These are phyloP conservation scores for Atlantisia rogersi DNA, from an alignment of 2,113 vertebrate species.

Conservation along the genomic window DNA sequence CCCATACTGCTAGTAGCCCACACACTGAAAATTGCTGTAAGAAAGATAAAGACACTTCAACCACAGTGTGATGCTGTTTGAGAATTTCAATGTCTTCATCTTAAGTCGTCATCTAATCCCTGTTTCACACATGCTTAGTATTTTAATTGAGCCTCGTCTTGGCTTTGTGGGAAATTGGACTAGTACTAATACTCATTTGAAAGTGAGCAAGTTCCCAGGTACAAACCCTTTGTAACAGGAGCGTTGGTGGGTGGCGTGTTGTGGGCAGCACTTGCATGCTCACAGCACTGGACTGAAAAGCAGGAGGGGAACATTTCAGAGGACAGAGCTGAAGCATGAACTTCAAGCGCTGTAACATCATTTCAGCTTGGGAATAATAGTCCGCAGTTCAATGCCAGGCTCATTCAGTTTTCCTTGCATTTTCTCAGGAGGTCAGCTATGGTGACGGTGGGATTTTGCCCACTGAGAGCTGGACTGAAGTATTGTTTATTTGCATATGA, in stretches of 20 bases:
- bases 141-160: background rate
- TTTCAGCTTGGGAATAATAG: background rate
- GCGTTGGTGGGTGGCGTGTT: fast-evolving
- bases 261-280: background rate
- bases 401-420: background rate
- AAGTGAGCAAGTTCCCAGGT: background rate
- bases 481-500: background rate
- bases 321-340: background rate
- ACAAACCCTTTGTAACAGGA: background rate
- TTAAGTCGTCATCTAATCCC: background rate
- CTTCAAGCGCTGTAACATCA: background rate
- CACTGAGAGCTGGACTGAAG: background rate
- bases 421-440: background rate
- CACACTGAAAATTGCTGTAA: background rate
- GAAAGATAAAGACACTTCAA: background rate
- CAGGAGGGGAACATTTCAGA: background rate
- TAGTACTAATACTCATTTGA: background rate
- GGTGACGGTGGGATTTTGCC: background rate
- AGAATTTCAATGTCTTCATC: background rate
- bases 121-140: fast-evolving
- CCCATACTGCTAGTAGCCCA: background rate
- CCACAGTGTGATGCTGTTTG: background rate
- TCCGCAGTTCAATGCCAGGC: background rate
- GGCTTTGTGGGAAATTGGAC: fast-evolving
- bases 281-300: fast-evolving